Conservation (phyloP, 64 coral and sea anemone genomes). For the Trachythela sp. region DNA sequence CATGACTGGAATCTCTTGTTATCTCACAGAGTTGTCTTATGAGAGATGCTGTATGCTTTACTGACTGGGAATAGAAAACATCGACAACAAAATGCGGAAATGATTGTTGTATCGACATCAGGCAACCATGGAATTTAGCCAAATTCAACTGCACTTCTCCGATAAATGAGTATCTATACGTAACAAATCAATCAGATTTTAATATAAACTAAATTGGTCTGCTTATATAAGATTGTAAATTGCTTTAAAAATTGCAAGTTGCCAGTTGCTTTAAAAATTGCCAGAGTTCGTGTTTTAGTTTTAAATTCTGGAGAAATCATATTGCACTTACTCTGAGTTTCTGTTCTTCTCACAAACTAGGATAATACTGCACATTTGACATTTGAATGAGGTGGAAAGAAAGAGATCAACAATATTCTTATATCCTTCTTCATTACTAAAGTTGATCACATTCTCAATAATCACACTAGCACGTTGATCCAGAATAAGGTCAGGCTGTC, state of each 20-base stretch:
- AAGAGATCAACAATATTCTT: neutral
- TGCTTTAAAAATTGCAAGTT: no score
- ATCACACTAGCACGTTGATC: neutral
- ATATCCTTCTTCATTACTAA: neutral
- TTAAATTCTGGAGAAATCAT: no score
- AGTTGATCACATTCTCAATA: neutral
- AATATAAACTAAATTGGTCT: no score
- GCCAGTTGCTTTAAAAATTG: no score
- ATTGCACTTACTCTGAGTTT: neutral
- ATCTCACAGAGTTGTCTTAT: neutral
- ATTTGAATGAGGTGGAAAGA: slow-evolving; percentile 7
- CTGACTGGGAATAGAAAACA: slow-evolving; percentile 12
- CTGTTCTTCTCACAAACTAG: neutral
- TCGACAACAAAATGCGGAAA: slow-evolving; percentile 17
- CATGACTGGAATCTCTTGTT: neutral
- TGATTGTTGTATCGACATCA: neutral
- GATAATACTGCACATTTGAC: slow-evolving; percentile 17
- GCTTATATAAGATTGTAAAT: no score
- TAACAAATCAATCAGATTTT: no score
- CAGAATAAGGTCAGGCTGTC: neutral
- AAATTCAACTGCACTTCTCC: neutral
- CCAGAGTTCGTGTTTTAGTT: no score
- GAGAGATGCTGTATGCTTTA: neutral
- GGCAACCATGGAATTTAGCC: slow-evolving; percentile 5
- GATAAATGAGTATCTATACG: neutral